Base-by-base conservation (phyloP, 2,113 vertebrate species). In the Gobius niger region DNA sequence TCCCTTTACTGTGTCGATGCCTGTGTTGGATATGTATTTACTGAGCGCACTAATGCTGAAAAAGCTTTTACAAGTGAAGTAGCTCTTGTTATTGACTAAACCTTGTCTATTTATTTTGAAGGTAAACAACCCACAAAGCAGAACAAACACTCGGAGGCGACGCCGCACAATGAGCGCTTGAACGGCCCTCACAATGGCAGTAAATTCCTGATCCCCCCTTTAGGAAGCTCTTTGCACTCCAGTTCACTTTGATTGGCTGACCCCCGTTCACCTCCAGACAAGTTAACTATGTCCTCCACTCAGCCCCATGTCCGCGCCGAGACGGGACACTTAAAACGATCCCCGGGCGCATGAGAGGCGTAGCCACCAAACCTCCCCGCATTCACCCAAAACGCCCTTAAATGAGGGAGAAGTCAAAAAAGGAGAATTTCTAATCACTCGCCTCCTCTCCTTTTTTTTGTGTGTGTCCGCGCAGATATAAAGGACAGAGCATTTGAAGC, bases 401-500 rank as follows among this genome's bases (percentile, higher is more conserved):
- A 91, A 89, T 79, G 87, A 87, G 88, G 88, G 74, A 88, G 74
- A 89, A 85, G 86, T 90, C 85, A 87, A 89, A 87, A 83, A 34
- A 88, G 83, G 57, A 82, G 84, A 91, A 87, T 88, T 90, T 91
- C 85, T 91, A 92, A 91, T 92, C 90, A 83, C 84, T 87, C 88
- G 83, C 83, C 85, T 85, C 88, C 84, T 77, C 82, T n/a, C n/a
- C n/a, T 82, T 86, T 88, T 87, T 89, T 83, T 24, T 24, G n/a
- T n/a, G n/a, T n/a, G n/a, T 24, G 84, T 90, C 76, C 70, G 82
- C 73, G 72, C 84, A 87, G 85, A 88, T 86, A 89, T 84, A 86
- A 86, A 84, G 81, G 90, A 83, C 73, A 83, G 85, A 90, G 86
- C 75, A 84, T 88, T 88, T 92, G 91, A 91, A 87, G 59, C 13